Evolutionary conservation across 2,113 vertebrate genomes (phyloP).

Genomic region (Solea solea): DNA sequence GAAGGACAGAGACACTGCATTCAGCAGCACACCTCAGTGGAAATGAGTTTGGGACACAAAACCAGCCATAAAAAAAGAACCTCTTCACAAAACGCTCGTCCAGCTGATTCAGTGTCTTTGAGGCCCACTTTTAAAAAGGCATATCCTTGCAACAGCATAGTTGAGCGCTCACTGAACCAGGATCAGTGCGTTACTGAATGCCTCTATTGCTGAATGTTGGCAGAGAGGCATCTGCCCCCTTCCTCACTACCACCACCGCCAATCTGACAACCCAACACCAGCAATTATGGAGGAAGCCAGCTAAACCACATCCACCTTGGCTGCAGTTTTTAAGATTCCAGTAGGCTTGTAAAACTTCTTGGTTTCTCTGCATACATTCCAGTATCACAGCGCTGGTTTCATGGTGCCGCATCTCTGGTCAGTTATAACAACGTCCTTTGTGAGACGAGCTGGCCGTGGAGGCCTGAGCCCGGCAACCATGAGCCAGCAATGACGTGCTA

Average conservation of each 20-base stretch:
- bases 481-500: conserved; percentile 44
- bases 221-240: conserved; percentile 40
- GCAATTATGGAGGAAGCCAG: conserved; percentile 84
- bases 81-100: conserved; percentile 14
- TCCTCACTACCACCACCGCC: conserved; percentile 62
- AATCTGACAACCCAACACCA: conserved; percentile 82
- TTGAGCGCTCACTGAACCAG: conserved; percentile 57
- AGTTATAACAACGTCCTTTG: conserved; percentile 59
- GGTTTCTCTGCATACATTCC: conserved; percentile 74
- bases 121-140: conserved; percentile 23
- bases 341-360: conserved; percentile 74
- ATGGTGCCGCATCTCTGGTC: conserved; percentile 59
- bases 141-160: conserved; percentile 50
- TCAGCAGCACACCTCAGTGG: conserved; percentile 35
- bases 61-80: not conserved
- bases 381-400: conserved; percentile 69
- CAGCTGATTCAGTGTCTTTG: conserved; percentile 16
- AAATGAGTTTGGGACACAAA: conserved; percentile 10
- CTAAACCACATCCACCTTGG: conserved; percentile 82
- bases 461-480: conserved; percentile 38
- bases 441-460: conserved; percentile 49
- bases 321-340: conserved; percentile 79
- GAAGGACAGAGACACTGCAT: conserved; percentile 51
- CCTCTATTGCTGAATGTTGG: conserved; percentile 73
- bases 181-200: conserved; percentile 66